A percentile compares a stretch with the other conserved stretches of the same genome.
These are phyloP conservation scores for Passerina amoena DNA, from an alignment of 2,113 vertebrate species.

Conservation along the genomic window DNA sequence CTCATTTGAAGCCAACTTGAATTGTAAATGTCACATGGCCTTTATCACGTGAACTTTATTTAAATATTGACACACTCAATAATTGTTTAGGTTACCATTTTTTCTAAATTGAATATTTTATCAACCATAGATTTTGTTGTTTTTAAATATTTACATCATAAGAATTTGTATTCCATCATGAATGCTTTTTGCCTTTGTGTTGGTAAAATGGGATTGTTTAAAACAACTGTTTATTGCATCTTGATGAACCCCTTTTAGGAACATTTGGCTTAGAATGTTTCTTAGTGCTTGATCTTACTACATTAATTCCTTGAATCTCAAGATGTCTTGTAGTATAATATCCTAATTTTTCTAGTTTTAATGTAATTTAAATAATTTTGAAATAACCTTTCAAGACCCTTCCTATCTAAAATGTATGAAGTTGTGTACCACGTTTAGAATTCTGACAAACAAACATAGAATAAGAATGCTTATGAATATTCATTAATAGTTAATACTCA, in stretches of 20 bases:
- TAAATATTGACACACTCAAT: background rate
- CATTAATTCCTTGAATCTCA: background rate
- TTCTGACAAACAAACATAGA: background rate
- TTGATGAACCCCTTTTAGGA: background rate
- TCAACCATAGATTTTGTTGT: background rate
- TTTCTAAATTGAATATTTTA: background rate
- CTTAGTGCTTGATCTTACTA: background rate
- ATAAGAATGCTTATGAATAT: background rate
- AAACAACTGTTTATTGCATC: background rate
- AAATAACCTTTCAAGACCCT: background rate
- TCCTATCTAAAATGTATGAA: background rate
- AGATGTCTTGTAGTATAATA: background rate
- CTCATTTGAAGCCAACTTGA: background rate
- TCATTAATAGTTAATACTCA: background rate
- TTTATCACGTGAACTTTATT: background rate
- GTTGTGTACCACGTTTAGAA: background rate
- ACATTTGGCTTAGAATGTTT: background rate
- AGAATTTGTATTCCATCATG: background rate
- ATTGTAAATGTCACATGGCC: background rate
- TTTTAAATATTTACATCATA: background rate
- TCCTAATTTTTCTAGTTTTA: background rate
- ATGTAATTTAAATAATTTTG: background rate
- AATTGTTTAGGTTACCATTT: background rate
- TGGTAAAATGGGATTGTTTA: background rate
- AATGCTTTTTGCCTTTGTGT: background rate